phyloP scores from a whole-genome alignment of 64 coral and sea anemone species.

The Montipora sp. region DNA sequence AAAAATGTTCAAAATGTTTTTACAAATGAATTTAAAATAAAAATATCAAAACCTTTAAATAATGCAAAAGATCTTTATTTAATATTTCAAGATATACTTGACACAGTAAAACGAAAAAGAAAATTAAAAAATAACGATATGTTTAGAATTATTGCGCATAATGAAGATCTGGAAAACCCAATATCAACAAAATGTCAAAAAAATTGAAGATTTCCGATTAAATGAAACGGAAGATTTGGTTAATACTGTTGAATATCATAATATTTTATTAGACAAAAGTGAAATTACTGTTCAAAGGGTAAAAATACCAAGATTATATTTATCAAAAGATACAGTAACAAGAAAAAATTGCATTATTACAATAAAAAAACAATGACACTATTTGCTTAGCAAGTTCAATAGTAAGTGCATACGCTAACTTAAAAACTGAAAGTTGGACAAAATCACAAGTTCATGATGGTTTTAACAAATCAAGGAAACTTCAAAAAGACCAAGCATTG shows the following conservation, averaged over 20 bases:
- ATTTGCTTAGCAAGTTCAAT: conserved; percentile 7
- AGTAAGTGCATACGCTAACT: too few relatives aligned
- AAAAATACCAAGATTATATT: conserved; percentile 58
- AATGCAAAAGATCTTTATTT: conserved; percentile 34
- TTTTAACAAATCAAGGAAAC: conserved; percentile 56
- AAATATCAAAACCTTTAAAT: conserved; percentile 51
- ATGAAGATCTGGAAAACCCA: conserved; percentile 12
- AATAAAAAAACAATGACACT: conserved; percentile 24
- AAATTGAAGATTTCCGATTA: conserved; percentile 27
- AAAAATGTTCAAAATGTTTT: conserved; percentile 24
- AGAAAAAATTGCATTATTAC: conserved; percentile 57
- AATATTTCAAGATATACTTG: conserved; percentile 29
- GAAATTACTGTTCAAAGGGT: conserved; percentile 50
- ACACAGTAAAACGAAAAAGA: conserved; percentile 19
- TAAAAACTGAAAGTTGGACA: too few relatives aligned
- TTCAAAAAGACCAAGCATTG: conserved; percentile 46
- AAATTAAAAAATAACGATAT: conserved; percentile 44
- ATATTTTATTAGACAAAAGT: conserved; percentile 1
- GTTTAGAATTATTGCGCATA: conserved; percentile 37
- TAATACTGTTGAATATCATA: conserved; percentile 37
- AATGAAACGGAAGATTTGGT: conserved; percentile 29
- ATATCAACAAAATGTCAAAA: conserved; percentile 27
- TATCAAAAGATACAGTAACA: conserved; percentile 33
- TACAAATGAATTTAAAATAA: conserved; percentile 55
- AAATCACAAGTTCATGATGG: too few relatives aligned